Conservation (phyloP, 1,140 invertebrate species). For the Dreissena polymorpha region DNA sequence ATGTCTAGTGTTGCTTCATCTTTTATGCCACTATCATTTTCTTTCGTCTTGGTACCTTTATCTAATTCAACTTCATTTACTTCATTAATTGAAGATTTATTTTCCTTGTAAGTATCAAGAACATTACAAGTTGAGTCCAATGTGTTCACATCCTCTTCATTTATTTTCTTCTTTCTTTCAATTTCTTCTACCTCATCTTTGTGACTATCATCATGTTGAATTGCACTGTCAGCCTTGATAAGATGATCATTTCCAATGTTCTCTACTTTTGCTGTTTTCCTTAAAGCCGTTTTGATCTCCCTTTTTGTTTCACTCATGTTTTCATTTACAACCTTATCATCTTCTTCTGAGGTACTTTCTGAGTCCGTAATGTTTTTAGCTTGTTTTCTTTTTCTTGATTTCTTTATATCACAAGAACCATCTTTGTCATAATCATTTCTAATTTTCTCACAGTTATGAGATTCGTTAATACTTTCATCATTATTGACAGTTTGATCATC, state of each 20-base stretch:
- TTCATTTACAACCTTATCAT: constrained; percentile 12
- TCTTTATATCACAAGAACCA: not conserved
- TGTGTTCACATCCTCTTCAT: not conserved
- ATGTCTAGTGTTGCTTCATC: constrained; percentile 6
- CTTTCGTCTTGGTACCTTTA: not conserved
- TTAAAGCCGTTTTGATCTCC: not conserved
- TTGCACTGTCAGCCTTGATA: not conserved
- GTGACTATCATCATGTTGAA: not conserved
- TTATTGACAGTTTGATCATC: not conserved
- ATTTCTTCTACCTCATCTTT: not conserved
- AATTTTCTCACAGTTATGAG: too few species aligned
- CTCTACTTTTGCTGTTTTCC: constrained; percentile 10
- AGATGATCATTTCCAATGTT: not conserved
- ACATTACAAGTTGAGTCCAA: not conserved
- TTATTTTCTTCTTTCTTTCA: not conserved
- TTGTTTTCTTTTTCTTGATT: constrained; percentile 39
- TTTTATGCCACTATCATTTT: not conserved
- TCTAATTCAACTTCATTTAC: not conserved
- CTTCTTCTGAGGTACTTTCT: constrained; percentile 19
- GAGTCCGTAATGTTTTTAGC: not conserved
- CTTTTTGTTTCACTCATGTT: constrained; percentile 27
- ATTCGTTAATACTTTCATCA: too few species aligned
- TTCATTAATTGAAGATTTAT: not conserved
- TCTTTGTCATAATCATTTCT: too few species aligned
- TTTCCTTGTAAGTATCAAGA: not conserved